A percentile compares a stretch with the other conserved stretches of the same genome.
Evolutionary conservation across 2,888 invertebrate genomes (phyloP).

Genomic region (Timandra comae): DNA sequence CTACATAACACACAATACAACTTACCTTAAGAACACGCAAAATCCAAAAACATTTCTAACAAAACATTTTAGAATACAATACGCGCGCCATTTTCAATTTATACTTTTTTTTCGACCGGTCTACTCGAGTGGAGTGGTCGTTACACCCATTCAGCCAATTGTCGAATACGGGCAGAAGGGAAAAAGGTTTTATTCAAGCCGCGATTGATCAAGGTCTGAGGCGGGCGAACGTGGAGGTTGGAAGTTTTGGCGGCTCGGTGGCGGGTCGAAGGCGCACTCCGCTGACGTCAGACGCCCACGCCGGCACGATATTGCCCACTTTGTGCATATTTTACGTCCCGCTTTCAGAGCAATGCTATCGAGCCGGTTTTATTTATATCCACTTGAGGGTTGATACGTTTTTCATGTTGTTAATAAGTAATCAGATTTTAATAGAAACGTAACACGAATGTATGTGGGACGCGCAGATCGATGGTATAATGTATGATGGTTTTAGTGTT

Average conservation of each 20-base stretch:
- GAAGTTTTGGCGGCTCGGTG: slow-evolving; percentile 52
- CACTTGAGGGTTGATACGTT: slow-evolving; percentile 21
- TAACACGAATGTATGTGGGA: slow-evolving; percentile 13
- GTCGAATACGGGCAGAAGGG: slow-evolving; percentile 10
- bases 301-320: slow-evolving; percentile 35
- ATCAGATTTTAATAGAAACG: slow-evolving; percentile 11
- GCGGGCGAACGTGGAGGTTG: slow-evolving; percentile 30
- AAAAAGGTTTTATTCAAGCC: slow-evolving; percentile 28
- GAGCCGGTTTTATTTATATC: slow-evolving; percentile 40
- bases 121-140: no score
- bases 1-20: slow-evolving; percentile 8
- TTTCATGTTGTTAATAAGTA: slow-evolving; percentile 23
- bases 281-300: slow-evolving; percentile 54
- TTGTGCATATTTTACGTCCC: slow-evolving; percentile 60
- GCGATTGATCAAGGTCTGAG: slow-evolving; percentile 52
- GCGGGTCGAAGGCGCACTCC: slow-evolving; percentile 38
- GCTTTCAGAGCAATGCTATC: slow-evolving; percentile 48
- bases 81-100: no score
- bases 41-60: slow-evolving; percentile 1
- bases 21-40: slow-evolving; percentile 31
- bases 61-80: no score
- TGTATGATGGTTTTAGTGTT: background rate
- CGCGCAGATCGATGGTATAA: slow-evolving; percentile 7
- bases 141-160: slow-evolving; percentile 17
- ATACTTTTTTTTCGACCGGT: no score